Base-by-base conservation (phyloP, 1,140 invertebrate species). In the Drosophila sulfurigaster region DNA sequence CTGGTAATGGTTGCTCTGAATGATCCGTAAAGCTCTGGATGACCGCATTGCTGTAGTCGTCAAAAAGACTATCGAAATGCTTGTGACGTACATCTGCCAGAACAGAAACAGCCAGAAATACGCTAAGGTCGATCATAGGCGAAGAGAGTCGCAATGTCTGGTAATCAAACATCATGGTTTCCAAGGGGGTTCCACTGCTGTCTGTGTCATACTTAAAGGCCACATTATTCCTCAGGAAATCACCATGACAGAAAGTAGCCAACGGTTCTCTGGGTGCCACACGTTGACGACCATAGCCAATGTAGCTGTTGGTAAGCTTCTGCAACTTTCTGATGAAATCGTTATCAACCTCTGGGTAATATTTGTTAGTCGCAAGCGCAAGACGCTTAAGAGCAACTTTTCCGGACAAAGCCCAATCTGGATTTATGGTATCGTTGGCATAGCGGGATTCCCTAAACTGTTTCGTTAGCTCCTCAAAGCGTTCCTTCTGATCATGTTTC, bases 151-250 rank as follows among this genome's bases (percentile, higher is more conserved):
- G 68, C 43, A 92, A 13, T 0, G 92, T 92, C 64, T 92, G 92
- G 52, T 91, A 91, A 71, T 92, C 92, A 43, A 92, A 92, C 92
- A 92, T 92, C 78, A 92, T 91, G 11, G 81, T 75, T 7, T 86
- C 89, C 52, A 68, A 20, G 2, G 92, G 91, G 4, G 45, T 48
- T 3, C 71, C 71, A 43, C 57, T 74, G 41, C 11, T 69, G 8
- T 87, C 80, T 6, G 66, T 65, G 10, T 70, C 67, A 28, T 91
- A 90, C 51, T 74, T 91, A 41, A 78, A 92, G 3, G 92, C 92
- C 8, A 92, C 75, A 70, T 92, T 92, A 49, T 92, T 92, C n/a
- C 92, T 43, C 15, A 92, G 20, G 66, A 78, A 92, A 54, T 92
- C 92, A 0, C 92, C 92, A 48, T 92, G 92, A 10, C 91, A 92